Conservation (phyloP, 2,113 vertebrate species). For the Hypomesus transpacificus region DNA sequence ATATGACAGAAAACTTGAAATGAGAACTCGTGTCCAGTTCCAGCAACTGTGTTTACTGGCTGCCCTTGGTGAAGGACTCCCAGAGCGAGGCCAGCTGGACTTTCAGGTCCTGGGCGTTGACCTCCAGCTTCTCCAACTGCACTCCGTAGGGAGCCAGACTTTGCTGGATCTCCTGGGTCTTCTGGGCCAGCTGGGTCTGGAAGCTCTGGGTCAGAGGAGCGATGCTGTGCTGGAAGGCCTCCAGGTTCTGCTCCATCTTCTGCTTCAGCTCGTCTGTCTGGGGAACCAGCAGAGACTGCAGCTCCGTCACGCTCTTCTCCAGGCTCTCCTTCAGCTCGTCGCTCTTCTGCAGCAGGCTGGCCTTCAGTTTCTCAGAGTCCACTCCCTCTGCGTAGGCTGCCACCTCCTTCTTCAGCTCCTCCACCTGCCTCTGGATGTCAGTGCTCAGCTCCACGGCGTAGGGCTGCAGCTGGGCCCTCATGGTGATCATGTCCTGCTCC, state of each 20-base stretch:
- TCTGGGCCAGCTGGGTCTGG: slow-evolving; percentile 44
- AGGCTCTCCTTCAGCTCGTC: slow-evolving; percentile 47
- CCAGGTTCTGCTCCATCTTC: slow-evolving; percentile 52
- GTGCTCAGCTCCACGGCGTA: slow-evolving; percentile 60
- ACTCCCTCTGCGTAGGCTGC: slow-evolving; percentile 44
- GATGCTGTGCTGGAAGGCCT: slow-evolving; percentile 59
- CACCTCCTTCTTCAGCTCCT: slow-evolving; percentile 68
- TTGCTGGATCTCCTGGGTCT: slow-evolving; percentile 54
- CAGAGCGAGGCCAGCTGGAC: slow-evolving; percentile 39
- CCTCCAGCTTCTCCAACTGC: slow-evolving; percentile 46
- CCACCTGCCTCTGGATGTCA: slow-evolving; percentile 70
- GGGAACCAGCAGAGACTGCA: slow-evolving; percentile 55
- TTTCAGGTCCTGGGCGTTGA: slow-evolving; percentile 52
- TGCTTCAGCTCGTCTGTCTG: slow-evolving; percentile 45
- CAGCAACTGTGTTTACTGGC: slow-evolving; percentile 36
- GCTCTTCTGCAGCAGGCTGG: slow-evolving; percentile 35
- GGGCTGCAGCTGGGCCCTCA: slow-evolving; percentile 30
- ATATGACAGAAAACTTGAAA: no score
- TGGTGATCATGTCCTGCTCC: slow-evolving; percentile 40
- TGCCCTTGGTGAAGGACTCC: slow-evolving; percentile 47
- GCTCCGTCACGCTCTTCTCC: slow-evolving; percentile 31
- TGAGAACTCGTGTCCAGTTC: no score
- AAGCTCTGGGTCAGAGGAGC: slow-evolving; percentile 57
- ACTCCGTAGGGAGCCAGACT: slow-evolving; percentile 48
- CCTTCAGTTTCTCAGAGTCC: slow-evolving; percentile 42